Conservation (phyloP, 2,888 invertebrate species). For the Acanthosoma haemorrhoidale region DNA sequence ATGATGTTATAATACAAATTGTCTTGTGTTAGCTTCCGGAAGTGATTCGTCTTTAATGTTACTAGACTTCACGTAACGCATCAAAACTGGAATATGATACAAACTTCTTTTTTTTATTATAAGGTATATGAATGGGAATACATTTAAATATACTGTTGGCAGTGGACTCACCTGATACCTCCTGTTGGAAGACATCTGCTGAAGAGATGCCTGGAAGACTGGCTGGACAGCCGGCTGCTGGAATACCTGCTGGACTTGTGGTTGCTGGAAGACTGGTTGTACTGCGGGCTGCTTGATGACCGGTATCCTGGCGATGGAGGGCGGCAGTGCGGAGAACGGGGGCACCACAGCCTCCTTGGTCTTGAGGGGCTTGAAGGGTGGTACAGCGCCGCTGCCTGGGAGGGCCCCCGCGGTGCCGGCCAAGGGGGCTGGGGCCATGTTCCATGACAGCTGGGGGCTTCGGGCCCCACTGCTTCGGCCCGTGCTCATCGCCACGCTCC, state of each 20-base stretch:
- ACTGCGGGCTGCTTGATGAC: slow-evolving; percentile 46
- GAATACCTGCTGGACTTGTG: slow-evolving; percentile 38
- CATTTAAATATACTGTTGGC: no score
- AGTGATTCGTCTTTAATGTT: no score
- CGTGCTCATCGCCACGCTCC: slow-evolving; percentile 9
- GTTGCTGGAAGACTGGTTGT: not conserved
- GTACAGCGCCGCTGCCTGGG: slow-evolving; percentile 50
- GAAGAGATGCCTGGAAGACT: slow-evolving; percentile 47
- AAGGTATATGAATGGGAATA: no score
- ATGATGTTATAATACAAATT: no score
- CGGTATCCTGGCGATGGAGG: slow-evolving; percentile 56
- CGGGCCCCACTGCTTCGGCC: slow-evolving; percentile 32
- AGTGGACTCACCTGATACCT: slow-evolving; percentile 43
- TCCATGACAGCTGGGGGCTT: slow-evolving; percentile 32
- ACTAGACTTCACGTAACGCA: no score
- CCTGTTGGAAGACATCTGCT: slow-evolving; percentile 45
- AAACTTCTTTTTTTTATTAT: no score
- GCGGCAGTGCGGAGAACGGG: slow-evolving; percentile 53
- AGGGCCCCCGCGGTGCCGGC: slow-evolving; percentile 46
- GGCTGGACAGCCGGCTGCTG: slow-evolving; percentile 39
- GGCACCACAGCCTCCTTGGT: slow-evolving; percentile 47
- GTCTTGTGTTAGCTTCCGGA: no score
- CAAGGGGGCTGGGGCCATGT: slow-evolving; percentile 27
- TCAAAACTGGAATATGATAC: no score
- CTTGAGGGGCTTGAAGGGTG: slow-evolving; percentile 65